These are phyloP conservation scores for Scatophagus argus DNA, from an alignment of 2,113 vertebrate species.

Conservation along the genomic window DNA sequence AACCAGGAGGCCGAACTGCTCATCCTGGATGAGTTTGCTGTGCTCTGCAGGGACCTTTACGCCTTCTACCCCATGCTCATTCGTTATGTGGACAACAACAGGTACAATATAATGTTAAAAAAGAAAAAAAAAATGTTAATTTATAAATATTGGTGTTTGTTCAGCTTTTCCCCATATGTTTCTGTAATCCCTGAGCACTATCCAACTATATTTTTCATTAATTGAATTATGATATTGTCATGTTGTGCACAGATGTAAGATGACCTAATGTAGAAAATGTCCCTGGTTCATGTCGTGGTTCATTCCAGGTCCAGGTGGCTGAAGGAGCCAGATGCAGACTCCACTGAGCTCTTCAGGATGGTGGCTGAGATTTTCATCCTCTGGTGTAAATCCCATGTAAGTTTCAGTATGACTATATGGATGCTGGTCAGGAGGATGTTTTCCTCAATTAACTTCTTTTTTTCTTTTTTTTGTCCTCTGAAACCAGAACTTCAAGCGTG, in stretches of 20 bases:
- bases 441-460: neutral
- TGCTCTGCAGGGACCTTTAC: conserved; percentile 96
- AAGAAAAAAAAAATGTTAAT: no score
- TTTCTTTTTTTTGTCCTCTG: conserved; percentile 7
- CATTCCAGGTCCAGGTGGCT: conserved; percentile 92
- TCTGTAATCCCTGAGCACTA: neutral
- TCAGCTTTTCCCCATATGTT: no score
- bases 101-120: conserved; percentile 80
- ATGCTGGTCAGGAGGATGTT: neutral
- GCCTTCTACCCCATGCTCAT: conserved; percentile 99
- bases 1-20: conserved; percentile 96
- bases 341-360: conserved; percentile 96
- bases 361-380: conserved; percentile 98
- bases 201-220: neutral
- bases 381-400: conserved; percentile 98
- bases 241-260: neutral
- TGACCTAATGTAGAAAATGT: neutral
- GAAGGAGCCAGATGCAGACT: conserved; percentile 91
- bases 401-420: conserved; percentile 44
- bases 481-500: conserved; percentile 96
- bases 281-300: neutral
- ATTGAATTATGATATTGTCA: no score
- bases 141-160: no score
- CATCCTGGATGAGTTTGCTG: conserved; percentile 95
- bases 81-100: conserved; percentile 97